Base-by-base conservation (phyloP, 2,888 invertebrate genomes). In the Xestia c-nigrum region DNA sequence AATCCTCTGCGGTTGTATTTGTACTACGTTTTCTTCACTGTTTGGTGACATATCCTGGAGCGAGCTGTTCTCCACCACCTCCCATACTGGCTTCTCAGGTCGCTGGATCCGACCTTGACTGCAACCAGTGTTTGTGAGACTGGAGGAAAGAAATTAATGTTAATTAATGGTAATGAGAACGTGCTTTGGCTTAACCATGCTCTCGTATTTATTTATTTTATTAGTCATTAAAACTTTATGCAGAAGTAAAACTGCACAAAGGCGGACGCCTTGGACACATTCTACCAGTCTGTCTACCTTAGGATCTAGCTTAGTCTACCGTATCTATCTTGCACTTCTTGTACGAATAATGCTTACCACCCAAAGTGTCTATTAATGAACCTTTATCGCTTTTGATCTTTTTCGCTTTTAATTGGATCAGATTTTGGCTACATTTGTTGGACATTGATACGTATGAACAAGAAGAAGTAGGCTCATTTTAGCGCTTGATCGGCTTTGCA, bases 1-100 rank as follows among this genome's bases (percentile, higher is more conserved):
- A 40, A 97, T 93, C 83, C 92, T 96, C 92, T 98, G 98, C 3
- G 98, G 98, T 85, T 97, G 97, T 68, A 98, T 97, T 91, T 98
- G 98, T 67, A 98, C 97, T 5, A 97, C 97, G 24, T 95, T 94
- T 61, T 95, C 94, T 14, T 93, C 90, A 63, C 92, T 94, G 71
- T 94, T 94, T 0, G 94, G 87, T 21, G 90, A 88, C 84, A 97
- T 95, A 84, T 97, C 97, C 77, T 96, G 97, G 38, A 97, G 97
- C 0, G 96, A 92, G 21, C 91, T 89, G 87, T 97, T 95, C 87
- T 95, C 92, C 0, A 90, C 84, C 43, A 95, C 94, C 64, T 93
- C 90, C 93, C 94, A 94, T 5, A 94, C 85, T 0, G 95, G 89
- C 74, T 92, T 92, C 72, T 92, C 91, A 0, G 95, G 95, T 3